A percentile compares a stretch with the other conserved stretches of the same genome.
Evolutionary conservation across 2,888 invertebrate species (phyloP).

Genomic region (Thera britannica): DNA sequence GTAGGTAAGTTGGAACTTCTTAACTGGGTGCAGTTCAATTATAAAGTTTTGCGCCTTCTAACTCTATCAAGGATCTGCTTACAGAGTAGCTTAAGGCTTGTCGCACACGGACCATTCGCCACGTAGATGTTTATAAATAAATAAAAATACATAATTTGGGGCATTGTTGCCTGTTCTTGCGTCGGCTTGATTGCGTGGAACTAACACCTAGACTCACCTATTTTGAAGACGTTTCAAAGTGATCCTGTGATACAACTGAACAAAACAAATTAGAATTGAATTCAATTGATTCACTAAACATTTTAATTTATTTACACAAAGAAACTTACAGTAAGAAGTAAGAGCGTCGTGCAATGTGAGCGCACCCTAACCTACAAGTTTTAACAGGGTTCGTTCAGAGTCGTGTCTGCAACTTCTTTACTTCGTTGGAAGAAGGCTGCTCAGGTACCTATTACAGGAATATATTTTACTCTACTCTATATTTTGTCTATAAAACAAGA

Average conservation of each 20-base stretch:
- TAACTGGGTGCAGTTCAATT: constrained; percentile 48
- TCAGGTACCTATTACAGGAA: not conserved
- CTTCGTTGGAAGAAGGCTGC: not conserved
- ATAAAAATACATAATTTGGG: too few relatives aligned
- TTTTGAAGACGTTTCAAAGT: too few relatives aligned
- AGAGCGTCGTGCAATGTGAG: not conserved
- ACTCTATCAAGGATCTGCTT: constrained; percentile 10
- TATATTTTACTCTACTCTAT: too few relatives aligned
- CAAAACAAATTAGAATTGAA: too few relatives aligned
- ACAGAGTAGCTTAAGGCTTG: not conserved
- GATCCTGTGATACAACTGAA: too few relatives aligned
- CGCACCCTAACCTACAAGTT: constrained; percentile 1
- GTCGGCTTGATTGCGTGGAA: too few relatives aligned
- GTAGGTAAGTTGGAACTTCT: constrained; percentile 41
- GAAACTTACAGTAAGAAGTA: not conserved
- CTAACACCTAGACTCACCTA: too few relatives aligned
- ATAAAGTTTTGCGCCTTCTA: constrained; percentile 45
- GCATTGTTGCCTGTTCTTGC: too few relatives aligned
- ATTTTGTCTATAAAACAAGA: too few relatives aligned
- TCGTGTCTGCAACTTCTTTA: not conserved
- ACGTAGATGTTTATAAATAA: not conserved
- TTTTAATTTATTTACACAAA: too few relatives aligned
- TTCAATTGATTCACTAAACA: too few relatives aligned
- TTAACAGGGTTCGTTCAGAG: constrained; percentile 4
- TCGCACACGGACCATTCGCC: not conserved